Base-by-base conservation (phyloP, 1,140 invertebrate genomes). In the Polypedilum pembai region DNA sequence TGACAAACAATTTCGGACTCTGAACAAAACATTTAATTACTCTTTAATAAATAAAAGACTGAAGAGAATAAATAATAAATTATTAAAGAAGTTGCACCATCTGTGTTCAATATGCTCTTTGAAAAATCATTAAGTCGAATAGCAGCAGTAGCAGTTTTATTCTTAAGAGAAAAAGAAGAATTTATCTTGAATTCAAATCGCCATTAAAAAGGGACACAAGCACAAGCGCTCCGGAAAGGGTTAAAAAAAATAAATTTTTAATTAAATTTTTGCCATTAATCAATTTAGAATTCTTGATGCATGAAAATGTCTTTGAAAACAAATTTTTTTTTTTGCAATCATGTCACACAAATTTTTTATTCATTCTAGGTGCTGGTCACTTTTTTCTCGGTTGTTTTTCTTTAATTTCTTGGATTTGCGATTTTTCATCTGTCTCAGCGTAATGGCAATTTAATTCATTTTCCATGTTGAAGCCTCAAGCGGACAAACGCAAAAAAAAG, bases 381-480 rank as follows among this genome's bases (percentile, higher is more conserved):
- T 56, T 56, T 56, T 56, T 56, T 56, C 15, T 56, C n/a, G n/a
- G n/a, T 15, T 56, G 45, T 56, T 12, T 15, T 56, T 56, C n/a
- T 56, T 56, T 56, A 56, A 56, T 56, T 56, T 56, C n/a, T n/a
- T n/a, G 45, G 45, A 56, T 56, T 56, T 56, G 45, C 45, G 12
- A 56, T 69, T 69, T 69, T 18, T 69, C 65, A 69, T 56, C n/a
- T 56, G n/a, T 8, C n/a, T 56, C n/a, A 56, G 45, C 45, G 7
- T 69, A 69, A 69, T 69, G 18, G 65, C 0, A 69, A 69, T 69
- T 69, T 69, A 69, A 69, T 69, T 69, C 20, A 69, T 69, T 69
- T 69, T 69, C 65, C 65, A 69, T 69, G 65, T 69, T 69, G 5
- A 18, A 20, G 45, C 65, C 20, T 69, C 65, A 18, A 20, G 65